Conservation (phyloP, 2,113 vertebrate species). For the Melanocharis versteri region DNA sequence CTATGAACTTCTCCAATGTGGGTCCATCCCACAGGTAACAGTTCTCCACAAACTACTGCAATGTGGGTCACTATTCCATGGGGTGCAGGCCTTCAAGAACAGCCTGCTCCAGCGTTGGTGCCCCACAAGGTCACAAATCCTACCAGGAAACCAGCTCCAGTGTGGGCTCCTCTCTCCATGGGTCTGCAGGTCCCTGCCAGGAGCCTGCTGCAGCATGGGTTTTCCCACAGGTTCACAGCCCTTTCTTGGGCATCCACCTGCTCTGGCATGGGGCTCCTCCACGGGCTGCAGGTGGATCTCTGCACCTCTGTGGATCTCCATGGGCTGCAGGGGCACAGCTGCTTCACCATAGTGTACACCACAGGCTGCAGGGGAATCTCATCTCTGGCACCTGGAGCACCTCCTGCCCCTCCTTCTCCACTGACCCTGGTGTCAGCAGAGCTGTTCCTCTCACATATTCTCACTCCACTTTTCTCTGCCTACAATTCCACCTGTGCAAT, state of each 20-base stretch:
- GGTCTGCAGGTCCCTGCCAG: not conserved
- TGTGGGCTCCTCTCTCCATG: not conserved
- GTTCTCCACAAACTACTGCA: not conserved
- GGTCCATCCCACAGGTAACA: not conserved
- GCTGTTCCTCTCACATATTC: not conserved
- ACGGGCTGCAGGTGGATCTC: not conserved
- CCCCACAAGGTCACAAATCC: too few species aligned
- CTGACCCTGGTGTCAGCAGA: not conserved
- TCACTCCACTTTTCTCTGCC: not conserved
- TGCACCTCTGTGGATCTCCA: not conserved
- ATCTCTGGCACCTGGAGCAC: not conserved
- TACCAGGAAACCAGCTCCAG: not conserved
- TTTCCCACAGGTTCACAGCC: not conserved
- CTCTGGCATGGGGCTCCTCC: accelerated
- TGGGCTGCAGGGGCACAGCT: not conserved
- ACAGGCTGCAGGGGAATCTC: not conserved
- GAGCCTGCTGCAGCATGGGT: not conserved
- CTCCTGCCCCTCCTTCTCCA: not conserved
- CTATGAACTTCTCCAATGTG: not conserved
- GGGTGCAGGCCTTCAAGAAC: not conserved
- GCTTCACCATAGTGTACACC: not conserved
- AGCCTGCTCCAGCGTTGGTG: too few species aligned
- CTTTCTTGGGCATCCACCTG: accelerated
- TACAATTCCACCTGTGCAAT: not conserved
- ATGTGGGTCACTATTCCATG: not conserved